These are phyloP conservation scores for Zoanthus gigantus DNA, from an alignment of 92 coral and sea anemone genomes.

Conservation along the genomic window DNA sequence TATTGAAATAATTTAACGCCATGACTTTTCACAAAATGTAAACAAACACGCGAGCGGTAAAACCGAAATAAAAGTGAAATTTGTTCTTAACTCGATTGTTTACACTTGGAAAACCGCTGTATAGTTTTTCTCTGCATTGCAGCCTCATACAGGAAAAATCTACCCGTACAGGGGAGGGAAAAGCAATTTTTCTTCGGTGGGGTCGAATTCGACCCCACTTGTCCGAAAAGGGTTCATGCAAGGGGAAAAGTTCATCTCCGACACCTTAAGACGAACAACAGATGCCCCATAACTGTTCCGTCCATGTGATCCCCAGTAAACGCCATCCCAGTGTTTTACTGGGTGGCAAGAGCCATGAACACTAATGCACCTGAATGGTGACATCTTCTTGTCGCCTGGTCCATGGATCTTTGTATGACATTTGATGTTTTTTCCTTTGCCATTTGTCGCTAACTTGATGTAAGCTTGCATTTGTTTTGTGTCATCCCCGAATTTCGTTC, in stretches of 20 bases:
- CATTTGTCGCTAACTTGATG: neutral
- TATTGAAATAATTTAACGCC: too few species aligned
- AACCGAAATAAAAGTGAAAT: slow-evolving; percentile 8
- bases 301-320: slow-evolving; percentile 23
- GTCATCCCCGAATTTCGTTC: neutral
- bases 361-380: neutral
- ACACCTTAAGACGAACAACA: neutral
- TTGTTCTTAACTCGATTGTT: slow-evolving; percentile 32
- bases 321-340: slow-evolving; percentile 6
- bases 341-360: neutral
- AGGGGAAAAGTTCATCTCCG: slow-evolving; percentile 3
- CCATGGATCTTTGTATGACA: slow-evolving; percentile 11
- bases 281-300: slow-evolving; percentile 16
- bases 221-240: slow-evolving; percentile 35
- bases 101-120: slow-evolving; percentile 51
- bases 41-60: slow-evolving; percentile 36
- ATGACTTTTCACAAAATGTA: slow-evolving; percentile 37
- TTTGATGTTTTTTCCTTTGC: neutral
- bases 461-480: neutral
- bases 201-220: neutral
- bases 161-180: slow-evolving; percentile 48
- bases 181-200: slow-evolving; percentile 9
- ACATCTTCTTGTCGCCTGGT: neutral
- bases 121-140: slow-evolving; percentile 46
- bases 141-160: slow-evolving; percentile 50